These are phyloP conservation scores for Syngnathus floridae DNA, from an alignment of 2,113 vertebrate species.

Conservation along the genomic window DNA sequence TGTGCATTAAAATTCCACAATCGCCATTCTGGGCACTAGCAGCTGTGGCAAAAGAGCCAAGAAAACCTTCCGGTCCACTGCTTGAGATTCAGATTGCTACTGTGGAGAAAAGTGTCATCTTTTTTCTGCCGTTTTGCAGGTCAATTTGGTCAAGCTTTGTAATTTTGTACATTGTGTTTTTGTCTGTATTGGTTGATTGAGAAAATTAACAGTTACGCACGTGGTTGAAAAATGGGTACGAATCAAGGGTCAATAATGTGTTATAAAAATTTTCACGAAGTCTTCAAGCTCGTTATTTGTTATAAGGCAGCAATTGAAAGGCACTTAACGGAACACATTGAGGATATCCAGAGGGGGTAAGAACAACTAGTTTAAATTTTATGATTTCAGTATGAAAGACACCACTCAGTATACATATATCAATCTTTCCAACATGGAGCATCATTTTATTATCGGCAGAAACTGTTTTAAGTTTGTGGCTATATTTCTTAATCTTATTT, in stretches of 20 bases:
- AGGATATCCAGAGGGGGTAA: slow-evolving; percentile 56
- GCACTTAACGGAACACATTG: slow-evolving; percentile 52
- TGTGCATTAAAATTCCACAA: slow-evolving; percentile 70
- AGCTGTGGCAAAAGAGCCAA: slow-evolving; percentile 55
- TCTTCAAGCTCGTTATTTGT: slow-evolving; percentile 36
- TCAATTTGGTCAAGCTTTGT: slow-evolving; percentile 2
- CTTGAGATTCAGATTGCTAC: slow-evolving; percentile 59
- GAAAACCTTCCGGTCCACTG: slow-evolving; percentile 56
- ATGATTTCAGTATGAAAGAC: slow-evolving; percentile 32
- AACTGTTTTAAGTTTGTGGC: slow-evolving; percentile 43
- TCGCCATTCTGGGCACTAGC: slow-evolving; percentile 66
- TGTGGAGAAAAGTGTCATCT: slow-evolving; percentile 56
- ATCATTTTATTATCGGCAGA: slow-evolving; percentile 13
- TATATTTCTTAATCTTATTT: slow-evolving; percentile 41
- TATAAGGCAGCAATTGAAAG: slow-evolving; percentile 50
- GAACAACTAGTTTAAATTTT: slow-evolving; percentile 70
- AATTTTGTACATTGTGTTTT: not conserved
- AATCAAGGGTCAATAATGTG: not conserved
- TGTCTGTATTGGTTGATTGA: not conserved
- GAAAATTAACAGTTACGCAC: not conserved
- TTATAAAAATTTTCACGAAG: no score
- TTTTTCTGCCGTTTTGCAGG: slow-evolving; percentile 56
- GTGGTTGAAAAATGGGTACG: not conserved
- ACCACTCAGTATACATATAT: not conserved
- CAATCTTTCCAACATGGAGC: not conserved